Conservation (phyloP, 2,888 invertebrate species). For the Euclidia mi region DNA sequence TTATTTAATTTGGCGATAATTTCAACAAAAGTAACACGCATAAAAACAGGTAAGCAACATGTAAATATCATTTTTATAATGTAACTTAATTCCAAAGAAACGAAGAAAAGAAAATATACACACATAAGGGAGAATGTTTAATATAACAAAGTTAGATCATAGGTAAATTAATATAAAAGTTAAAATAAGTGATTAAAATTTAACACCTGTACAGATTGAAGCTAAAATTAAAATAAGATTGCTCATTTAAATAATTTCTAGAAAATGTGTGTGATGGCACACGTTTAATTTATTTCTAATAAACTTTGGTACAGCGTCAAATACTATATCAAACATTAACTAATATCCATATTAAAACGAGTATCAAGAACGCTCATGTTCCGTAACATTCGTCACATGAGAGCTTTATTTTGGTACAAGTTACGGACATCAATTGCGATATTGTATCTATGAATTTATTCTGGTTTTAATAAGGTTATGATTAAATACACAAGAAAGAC, state of each 20-base stretch:
- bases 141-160: too few species aligned
- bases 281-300: slow-evolving; percentile 18
- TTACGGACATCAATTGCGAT: background rate
- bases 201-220: background rate
- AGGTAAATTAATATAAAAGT: too few species aligned
- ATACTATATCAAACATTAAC: too few species aligned
- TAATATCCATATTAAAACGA: too few species aligned
- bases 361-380: too few species aligned
- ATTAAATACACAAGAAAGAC: too few species aligned
- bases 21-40: slow-evolving; percentile 7
- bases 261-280: slow-evolving; percentile 45
- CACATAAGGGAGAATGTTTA: too few species aligned
- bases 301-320: background rate
- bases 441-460: slow-evolving; percentile 4
- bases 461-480: slow-evolving; percentile 1
- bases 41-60: background rate
- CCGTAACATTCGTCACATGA: too few species aligned
- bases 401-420: background rate
- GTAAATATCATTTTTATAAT: background rate
- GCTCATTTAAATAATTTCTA: slow-evolving; percentile 35
- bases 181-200: background rate
- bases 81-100: too few species aligned
- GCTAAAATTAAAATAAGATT: slow-evolving; percentile 8
- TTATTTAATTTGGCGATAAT: slow-evolving; percentile 28
- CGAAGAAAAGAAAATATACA: too few species aligned